Evolutionary conservation across 2,888 invertebrate species (phyloP).

Genomic region (Furcula furcula): DNA sequence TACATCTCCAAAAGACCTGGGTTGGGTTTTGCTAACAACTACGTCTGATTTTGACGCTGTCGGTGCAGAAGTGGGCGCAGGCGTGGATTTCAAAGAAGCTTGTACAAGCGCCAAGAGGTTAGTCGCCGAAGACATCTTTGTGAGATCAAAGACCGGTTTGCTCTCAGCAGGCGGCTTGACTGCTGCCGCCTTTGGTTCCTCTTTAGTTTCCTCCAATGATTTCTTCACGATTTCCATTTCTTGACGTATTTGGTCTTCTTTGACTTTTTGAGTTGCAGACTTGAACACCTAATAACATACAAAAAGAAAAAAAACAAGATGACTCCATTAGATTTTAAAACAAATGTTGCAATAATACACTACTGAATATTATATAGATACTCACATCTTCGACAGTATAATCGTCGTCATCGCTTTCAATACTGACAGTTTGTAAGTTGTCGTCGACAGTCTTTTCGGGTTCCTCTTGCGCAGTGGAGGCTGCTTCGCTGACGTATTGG

Average conservation of each 20-base stretch:
- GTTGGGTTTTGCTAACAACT: conserved; percentile 49
- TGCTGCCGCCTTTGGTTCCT: conserved; percentile 17
- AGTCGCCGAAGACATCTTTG: conserved; percentile 55
- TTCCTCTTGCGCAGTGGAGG: conserved; percentile 19
- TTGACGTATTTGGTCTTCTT: conserved; percentile 81
- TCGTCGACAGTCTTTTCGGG: neutral
- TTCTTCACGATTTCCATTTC: conserved; percentile 81
- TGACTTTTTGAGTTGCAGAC: conserved; percentile 88
- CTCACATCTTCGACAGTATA: conserved; percentile 90
- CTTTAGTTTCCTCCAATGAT: conserved; percentile 58
- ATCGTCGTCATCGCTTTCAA: conserved; percentile 88
- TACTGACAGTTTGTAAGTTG: conserved; percentile 26
- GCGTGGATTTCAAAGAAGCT: conserved; percentile 55
- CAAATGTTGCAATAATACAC: neutral
- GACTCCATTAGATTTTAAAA: neutral
- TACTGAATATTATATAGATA: neutral
- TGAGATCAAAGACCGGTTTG: conserved; percentile 24
- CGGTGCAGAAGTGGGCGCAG: conserved; percentile 21
- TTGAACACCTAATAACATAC: conserved; percentile 81
- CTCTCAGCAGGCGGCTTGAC: conserved; percentile 6
- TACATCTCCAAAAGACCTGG: conserved; percentile 63
- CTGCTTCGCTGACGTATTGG: conserved; percentile 85
- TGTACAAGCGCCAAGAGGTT: conserved; percentile 66
- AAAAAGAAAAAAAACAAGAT: neutral
- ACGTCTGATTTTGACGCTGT: conserved; percentile 33